Conservation (phyloP, 1,140 invertebrate genomes). For the Zophobas atratus region DNA sequence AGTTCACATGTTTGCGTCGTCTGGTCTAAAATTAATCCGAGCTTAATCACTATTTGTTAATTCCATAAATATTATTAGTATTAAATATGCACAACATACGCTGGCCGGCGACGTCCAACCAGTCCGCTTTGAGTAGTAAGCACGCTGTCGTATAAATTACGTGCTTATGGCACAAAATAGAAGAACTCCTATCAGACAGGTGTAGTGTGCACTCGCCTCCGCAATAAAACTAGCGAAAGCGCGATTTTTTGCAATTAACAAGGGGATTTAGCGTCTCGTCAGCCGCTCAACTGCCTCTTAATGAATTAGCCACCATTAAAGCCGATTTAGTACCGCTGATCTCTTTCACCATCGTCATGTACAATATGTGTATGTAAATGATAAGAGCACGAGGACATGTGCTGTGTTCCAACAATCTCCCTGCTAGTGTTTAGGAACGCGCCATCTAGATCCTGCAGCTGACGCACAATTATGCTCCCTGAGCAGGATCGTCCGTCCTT, state of each 20-base stretch:
- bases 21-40: too few relatives aligned
- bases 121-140: background rate
- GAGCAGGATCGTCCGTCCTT: conserved; percentile 28
- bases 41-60: too few relatives aligned
- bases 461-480: conserved; percentile 45
- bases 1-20: too few relatives aligned
- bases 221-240: conserved; percentile 25
- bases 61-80: too few relatives aligned
- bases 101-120: too few relatives aligned
- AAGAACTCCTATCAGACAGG: conserved; percentile 6
- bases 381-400: conserved; percentile 45
- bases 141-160: conserved; percentile 11
- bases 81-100: too few relatives aligned
- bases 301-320: conserved; percentile 5
- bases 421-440: conserved; percentile 51
- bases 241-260: conserved; percentile 8
- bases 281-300: background rate
- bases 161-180: conserved; percentile 2
- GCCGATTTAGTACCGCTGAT: conserved; percentile 29
- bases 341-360: background rate
- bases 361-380: conserved; percentile 43
- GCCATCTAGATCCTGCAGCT: conserved; percentile 52
- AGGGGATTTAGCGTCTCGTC: background rate
- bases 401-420: conserved; percentile 38
- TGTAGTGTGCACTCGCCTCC: conserved; percentile 13